Evolutionary conservation across 2,797 vertebrate genomes (phyloP), one percentile per base, ranked within the genome.

Genomic region (Spinibarbus caldwelli): DNA sequence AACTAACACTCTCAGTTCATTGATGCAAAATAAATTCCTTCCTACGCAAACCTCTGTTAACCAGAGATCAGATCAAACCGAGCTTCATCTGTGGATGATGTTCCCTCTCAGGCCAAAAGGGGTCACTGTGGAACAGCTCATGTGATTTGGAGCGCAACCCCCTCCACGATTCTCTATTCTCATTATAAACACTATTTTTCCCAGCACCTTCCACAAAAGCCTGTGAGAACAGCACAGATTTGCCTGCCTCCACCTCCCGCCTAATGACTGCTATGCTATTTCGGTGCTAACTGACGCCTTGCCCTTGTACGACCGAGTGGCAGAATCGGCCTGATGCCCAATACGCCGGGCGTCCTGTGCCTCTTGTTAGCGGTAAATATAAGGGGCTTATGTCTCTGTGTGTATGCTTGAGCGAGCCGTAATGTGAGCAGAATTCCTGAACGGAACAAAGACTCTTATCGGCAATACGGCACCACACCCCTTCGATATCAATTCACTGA

Each of bases 91-190:
- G 64, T 85, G 77, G 19, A 7, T 83, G 84, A 73, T 43, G 70
- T 87, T 88, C 83, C 57, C 43, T 80, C 31, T 45, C 6, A 62
- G 41, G 73, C 88, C 91, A 89, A 89, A 89, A 86, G 91, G 88
- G 91, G 91, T 90, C 91, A 90, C 86, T 90, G 90, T 91, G 90
- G 89, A 91, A 88, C 76, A 86, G 87, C 52, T 78, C 62, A 85
- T 77, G 71, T 80, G 43, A 72, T 85, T 73, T n/a, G 26, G 12
- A 83, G 41, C 26, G 8, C 45, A 23, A 72, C 66, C 52, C 59
- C 82, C 45, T 76, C 67, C 34, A 71, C 43, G 66, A 57, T 80
- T 77, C 70, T 85, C 82, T 49, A 71, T 86, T 88, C 86, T 85
- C 85, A 82, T 89, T 78, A 85, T 71, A 80, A 80, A 52, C 84